Evolutionary conservation across 2,797 vertebrate species (phyloP), one percentile per base, ranked within the genome.

Genomic region (Anabas testudineus): DNA sequence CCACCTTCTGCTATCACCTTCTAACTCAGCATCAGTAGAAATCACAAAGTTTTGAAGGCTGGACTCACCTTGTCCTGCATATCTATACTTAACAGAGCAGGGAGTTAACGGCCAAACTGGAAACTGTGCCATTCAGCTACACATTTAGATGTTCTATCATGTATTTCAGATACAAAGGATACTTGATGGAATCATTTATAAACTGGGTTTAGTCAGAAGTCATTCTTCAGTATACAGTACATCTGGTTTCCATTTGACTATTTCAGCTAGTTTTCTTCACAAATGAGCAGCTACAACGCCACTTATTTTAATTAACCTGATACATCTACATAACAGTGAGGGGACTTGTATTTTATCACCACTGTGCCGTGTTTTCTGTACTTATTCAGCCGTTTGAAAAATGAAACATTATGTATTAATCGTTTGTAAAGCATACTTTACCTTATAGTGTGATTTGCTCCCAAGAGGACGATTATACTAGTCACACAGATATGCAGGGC

Each of bases 31-130:
- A 85, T 85, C 78, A 57, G 85, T 81, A 66, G 80, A 86, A 89
- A 91, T 85, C 71, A 64, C 64, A 82, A 90, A 89, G 88, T 92
- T 93, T 85, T 90, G 87, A 93, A 93, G 92, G 88, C 90, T 91
- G 86, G 74, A 71, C 81, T 93, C 91, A 92, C 91, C 93, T 94
- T 93, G 91, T 88, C 90, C 90, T 90, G 87, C 65, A 90, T 92
- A 81, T 71, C 79, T 84, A 64, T 65, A 81, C 76, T 87, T 71
- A 67, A 72, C 73, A 47, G 75, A 64, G 57, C 54, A 34, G 68
- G 34, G 48, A 79, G 74, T 73, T 62, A 58, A 68, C 64, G 76
- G 82, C 78, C 84, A 74, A 73, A 84, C 75, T 76, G 67, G 54
- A 88, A 88, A 84, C 70, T 88, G 71, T 87, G 86, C 75, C 86